These are phyloP conservation scores for Aphis gossypii DNA, from an alignment of 1,140 invertebrate species.

Conservation along the genomic window DNA sequence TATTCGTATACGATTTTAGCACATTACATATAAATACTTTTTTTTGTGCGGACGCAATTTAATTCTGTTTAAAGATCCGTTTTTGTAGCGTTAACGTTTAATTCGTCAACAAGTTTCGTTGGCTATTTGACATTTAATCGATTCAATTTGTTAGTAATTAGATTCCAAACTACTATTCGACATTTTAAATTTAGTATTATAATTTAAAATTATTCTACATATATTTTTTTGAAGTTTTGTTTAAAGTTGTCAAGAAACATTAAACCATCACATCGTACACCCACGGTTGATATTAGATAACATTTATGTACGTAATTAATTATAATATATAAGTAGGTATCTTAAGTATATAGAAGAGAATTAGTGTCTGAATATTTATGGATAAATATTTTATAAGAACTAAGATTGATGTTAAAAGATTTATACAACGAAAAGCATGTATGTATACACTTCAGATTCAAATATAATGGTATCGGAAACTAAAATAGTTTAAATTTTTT, in stretches of 20 bases:
- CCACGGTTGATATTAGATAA: neutral
- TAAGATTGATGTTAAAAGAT: neutral
- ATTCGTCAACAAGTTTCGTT: neutral
- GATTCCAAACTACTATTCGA: no score
- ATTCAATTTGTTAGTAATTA: neutral
- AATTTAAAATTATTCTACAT: neutral
- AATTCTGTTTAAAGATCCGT: neutral
- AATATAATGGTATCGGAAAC: neutral
- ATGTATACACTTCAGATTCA: neutral
- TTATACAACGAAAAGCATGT: neutral
- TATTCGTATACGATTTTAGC: neutral
- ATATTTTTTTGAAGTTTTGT: no score
- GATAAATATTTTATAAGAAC: neutral
- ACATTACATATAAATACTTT: neutral
- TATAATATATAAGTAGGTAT: no score
- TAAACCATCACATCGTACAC: neutral
- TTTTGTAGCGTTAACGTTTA: neutral
- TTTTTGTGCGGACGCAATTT: neutral
- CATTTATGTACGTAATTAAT: neutral
- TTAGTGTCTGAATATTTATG: neutral
- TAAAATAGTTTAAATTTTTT: no score
- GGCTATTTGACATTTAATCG: neutral
- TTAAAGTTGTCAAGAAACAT: neutral
- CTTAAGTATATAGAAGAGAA: neutral
- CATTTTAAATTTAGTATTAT: neutral